Conservation (phyloP, 2,797 vertebrate genomes). For the Helicolenus hilgendorfi region DNA sequence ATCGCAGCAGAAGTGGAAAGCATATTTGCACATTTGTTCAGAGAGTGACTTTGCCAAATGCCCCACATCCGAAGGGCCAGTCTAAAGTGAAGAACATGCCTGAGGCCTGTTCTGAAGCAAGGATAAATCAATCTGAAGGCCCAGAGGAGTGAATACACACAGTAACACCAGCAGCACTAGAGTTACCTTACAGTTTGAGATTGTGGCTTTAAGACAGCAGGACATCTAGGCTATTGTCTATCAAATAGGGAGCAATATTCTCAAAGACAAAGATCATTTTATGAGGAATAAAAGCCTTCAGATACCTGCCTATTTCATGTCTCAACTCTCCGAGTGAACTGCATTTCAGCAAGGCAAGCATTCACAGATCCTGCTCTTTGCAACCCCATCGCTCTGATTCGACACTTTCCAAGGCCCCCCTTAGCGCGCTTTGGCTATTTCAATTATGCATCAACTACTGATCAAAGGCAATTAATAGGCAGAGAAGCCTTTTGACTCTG, state of each 20-base stretch:
- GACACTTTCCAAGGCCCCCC: conserved; percentile 61
- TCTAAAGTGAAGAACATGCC: conserved; percentile 21
- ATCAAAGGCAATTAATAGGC: conserved; percentile 88
- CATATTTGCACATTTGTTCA: conserved; percentile 9
- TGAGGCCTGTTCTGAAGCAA: background rate
- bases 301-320: conserved; percentile 9
- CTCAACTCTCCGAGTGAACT: background rate
- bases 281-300: conserved; percentile 14
- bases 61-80: background rate
- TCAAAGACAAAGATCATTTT: conserved; percentile 6
- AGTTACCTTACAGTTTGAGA: background rate
- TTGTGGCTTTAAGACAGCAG: background rate
- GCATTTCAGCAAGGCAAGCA: conserved; percentile 49
- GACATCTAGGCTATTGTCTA: background rate
- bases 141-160: background rate
- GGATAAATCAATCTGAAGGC: background rate
- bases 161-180: background rate
- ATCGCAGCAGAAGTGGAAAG: background rate
- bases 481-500: conserved; percentile 77
- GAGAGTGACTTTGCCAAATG: conserved; percentile 12
- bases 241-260: background rate
- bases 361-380: conserved; percentile 39
- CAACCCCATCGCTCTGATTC: conserved; percentile 56
- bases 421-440: conserved; percentile 71
- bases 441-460: conserved; percentile 86